phyloP scores from a whole-genome alignment of 1,140 invertebrate genomes.

The Brachionus rubens region DNA sequence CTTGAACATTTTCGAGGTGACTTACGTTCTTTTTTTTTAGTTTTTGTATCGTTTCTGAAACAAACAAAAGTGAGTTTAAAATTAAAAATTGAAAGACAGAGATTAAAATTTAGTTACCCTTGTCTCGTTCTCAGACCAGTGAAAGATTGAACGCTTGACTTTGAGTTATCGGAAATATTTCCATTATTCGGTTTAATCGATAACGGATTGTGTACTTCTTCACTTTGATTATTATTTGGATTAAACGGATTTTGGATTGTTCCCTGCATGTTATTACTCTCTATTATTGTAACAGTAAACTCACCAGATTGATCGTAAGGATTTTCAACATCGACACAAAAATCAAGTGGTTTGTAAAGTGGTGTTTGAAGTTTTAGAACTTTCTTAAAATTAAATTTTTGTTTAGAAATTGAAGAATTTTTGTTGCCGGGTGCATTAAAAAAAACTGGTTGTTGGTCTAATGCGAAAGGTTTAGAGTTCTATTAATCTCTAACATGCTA shows the following conservation, averaged over 20 bases:
- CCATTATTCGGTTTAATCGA: background rate
- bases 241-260: slow-evolving; percentile 18
- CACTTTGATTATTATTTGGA: background rate
- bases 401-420: background rate
- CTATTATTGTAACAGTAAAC: slow-evolving; percentile 36
- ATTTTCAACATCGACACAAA: slow-evolving; percentile 3
- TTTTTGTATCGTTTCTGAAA: slow-evolving; percentile 28
- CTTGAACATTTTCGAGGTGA: background rate
- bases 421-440: no score
- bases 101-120: background rate
- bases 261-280: slow-evolving; percentile 37
- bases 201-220: background rate
- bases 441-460: no score
- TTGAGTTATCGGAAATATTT: background rate
- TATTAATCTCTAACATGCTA: no score
- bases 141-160: background rate
- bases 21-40: slow-evolving; percentile 1
- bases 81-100: background rate
- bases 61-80: background rate
- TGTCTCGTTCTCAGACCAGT: background rate
- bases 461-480: no score
- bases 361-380: slow-evolving; percentile 10
- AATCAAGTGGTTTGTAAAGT: slow-evolving; percentile 23
- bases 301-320: slow-evolving; percentile 41
- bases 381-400: slow-evolving; percentile 40